phyloP scores from a whole-genome alignment of 2,797 vertebrate species.

The Mus minutoides region DNA sequence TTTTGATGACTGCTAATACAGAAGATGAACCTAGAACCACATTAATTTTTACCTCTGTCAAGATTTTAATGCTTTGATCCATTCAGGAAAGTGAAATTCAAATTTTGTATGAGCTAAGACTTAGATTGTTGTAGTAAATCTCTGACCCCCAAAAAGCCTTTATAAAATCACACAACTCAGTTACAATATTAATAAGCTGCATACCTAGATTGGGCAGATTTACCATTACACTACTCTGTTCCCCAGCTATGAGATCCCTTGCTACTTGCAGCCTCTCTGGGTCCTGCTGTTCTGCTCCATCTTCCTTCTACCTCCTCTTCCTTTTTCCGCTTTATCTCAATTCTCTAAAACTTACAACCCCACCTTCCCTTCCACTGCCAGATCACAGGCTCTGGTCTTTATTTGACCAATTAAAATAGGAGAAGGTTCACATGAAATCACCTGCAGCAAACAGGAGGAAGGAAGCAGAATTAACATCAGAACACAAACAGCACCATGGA shows the following conservation, averaged over 20 bases:
- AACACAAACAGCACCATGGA: neutral
- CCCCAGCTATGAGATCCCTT: neutral
- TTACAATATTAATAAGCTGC: neutral
- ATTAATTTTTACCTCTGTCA: constrained; percentile 63
- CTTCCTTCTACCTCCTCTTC: neutral
- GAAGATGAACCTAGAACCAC: constrained; percentile 55
- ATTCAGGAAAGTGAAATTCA: constrained; percentile 74
- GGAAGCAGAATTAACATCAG: neutral
- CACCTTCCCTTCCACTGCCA: neutral
- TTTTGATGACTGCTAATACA: constrained; percentile 39
- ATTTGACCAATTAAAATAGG: neutral
- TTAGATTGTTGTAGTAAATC: neutral
- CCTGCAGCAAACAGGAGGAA: no score
- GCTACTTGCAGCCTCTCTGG: neutral
- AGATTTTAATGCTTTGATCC: constrained; percentile 64
- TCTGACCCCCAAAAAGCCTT: neutral
- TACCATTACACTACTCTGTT: neutral
- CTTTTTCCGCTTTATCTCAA: neutral
- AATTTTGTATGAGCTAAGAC: constrained; percentile 38
- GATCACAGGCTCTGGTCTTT: neutral
- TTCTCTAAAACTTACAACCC: neutral
- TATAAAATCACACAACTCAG: neutral
- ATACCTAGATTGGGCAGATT: neutral
- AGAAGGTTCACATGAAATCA: neutral
- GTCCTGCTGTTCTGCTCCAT: neutral